Conservation (phyloP, 2,797 vertebrate genomes). For the Pangasius krempfi region DNA sequence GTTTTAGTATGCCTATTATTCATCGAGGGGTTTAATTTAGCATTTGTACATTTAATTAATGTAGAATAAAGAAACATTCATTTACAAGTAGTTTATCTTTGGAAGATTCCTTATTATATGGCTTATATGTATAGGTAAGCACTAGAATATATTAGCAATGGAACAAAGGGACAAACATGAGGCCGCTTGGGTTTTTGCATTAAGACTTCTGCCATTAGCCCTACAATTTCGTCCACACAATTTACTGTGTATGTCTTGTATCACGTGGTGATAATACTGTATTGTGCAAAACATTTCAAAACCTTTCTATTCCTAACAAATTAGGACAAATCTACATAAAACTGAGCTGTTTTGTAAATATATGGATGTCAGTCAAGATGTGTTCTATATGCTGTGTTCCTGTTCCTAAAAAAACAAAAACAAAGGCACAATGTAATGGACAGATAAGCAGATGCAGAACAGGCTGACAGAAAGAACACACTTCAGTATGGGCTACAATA, state of each 20-base stretch:
- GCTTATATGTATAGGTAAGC: background rate
- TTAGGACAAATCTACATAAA: too few species aligned
- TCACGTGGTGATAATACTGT: background rate
- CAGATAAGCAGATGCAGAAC: conserved; percentile 53
- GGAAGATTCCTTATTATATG: background rate
- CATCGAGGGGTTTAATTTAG: background rate
- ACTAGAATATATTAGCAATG: conserved; percentile 19
- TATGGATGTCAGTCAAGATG: background rate
- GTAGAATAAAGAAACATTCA: background rate
- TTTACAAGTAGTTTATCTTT: background rate
- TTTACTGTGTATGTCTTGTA: background rate
- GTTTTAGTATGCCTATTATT: background rate
- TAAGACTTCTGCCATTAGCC: background rate
- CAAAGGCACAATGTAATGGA: conserved; percentile 35
- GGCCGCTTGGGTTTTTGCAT: background rate
- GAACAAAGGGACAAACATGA: background rate
- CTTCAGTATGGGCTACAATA: conserved; percentile 41
- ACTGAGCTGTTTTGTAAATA: background rate
- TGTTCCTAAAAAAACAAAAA: background rate
- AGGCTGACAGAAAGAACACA: conserved; percentile 42
- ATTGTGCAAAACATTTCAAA: background rate
- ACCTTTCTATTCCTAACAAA: background rate
- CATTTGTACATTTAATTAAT: background rate
- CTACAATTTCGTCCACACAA: background rate
- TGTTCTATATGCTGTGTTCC: background rate